phyloP scores from a whole-genome alignment of 2,113 vertebrate species.

The Lampris megalopsis region DNA sequence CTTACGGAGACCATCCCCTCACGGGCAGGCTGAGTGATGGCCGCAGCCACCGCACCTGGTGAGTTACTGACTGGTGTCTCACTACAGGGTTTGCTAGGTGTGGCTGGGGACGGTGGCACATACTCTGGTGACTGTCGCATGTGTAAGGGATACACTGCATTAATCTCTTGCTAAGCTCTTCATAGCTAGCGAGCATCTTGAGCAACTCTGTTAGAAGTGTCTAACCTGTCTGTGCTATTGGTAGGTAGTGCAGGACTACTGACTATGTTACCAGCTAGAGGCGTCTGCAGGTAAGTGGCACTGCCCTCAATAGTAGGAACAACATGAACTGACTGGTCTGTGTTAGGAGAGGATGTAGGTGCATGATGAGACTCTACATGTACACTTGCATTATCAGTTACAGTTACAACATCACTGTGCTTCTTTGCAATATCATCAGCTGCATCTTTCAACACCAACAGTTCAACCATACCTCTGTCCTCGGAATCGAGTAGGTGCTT shows the following conservation, averaged over 20 bases:
- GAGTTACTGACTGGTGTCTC: neutral
- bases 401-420: neutral
- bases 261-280: neutral
- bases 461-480: slow-evolving; percentile 17
- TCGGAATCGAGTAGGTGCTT: slow-evolving; percentile 11
- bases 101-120: neutral
- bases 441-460: slow-evolving; percentile 6
- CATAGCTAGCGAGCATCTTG: neutral
- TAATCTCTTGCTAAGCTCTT: neutral
- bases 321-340: no score
- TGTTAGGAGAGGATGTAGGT: no score
- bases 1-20: neutral
- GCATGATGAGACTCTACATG: neutral
- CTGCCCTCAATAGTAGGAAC: no score
- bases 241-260: neutral
- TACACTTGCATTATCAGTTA: neutral
- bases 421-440: neutral
- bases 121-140: neutral
- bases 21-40: neutral
- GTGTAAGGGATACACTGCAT: neutral
- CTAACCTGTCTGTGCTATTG: neutral
- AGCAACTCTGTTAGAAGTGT: neutral
- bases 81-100: neutral
- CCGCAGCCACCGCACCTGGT: neutral
- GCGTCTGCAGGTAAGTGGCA: no score